Conservation (phyloP, 2,888 invertebrate species). For the Parapristionchus giblindavisi region DNA sequence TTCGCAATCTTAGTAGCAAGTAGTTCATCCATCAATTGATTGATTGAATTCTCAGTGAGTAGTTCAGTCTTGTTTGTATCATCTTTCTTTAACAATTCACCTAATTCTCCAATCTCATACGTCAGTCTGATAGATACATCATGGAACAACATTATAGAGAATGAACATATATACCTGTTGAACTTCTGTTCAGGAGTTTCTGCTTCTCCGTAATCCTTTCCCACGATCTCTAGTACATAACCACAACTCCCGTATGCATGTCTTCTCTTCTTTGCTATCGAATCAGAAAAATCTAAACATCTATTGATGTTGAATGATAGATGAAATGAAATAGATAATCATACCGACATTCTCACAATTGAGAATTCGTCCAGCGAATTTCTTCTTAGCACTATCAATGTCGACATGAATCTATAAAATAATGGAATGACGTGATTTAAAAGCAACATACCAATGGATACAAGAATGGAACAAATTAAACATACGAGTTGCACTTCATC, state of each 20-base stretch:
- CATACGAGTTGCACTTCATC: slow-evolving; percentile 56
- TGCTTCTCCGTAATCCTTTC: slow-evolving; percentile 44
- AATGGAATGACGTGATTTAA: neutral
- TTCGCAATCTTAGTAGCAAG: slow-evolving; percentile 34
- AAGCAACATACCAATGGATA: neutral
- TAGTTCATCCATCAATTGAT: slow-evolving; percentile 45
- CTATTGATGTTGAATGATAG: neutral
- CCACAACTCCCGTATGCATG: slow-evolving; percentile 58
- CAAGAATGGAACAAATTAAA: neutral
- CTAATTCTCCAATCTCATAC: slow-evolving; percentile 55
- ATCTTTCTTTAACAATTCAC: slow-evolving; percentile 45
- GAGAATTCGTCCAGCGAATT: slow-evolving; percentile 57
- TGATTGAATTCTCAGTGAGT: slow-evolving; percentile 46
- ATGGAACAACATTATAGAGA: no score
- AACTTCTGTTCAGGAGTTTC: slow-evolving; percentile 62
- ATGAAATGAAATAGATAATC: slow-evolving; percentile 8
- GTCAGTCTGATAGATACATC: slow-evolving; percentile 36
- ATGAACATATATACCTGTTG: no score
- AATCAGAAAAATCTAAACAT: slow-evolving; percentile 62
- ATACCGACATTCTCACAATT: slow-evolving; percentile 57
- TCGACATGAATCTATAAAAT: slow-evolving; percentile 57
- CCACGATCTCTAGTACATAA: slow-evolving; percentile 62
- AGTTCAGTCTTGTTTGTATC: slow-evolving; percentile 43
- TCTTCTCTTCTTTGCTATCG: slow-evolving; percentile 56
- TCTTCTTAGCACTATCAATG: slow-evolving; percentile 60